Conservation (phyloP, 1,140 invertebrate species). For the Oncopodura yosiiana region DNA sequence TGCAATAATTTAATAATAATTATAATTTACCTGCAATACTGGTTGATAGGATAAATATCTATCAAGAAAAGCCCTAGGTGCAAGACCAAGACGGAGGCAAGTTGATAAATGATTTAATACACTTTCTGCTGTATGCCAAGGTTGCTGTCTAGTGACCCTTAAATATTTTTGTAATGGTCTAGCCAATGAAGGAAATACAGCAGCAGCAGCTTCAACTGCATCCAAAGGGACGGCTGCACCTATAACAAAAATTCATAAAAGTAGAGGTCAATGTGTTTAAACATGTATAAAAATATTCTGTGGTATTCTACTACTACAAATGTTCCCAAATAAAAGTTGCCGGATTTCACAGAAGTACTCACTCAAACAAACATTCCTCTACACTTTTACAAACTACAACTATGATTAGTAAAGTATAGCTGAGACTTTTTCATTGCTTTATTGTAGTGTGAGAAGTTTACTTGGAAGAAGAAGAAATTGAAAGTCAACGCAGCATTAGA, state of each 20-base stretch:
- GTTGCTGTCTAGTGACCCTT: slow-evolving; percentile 86
- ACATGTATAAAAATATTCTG: too few species aligned
- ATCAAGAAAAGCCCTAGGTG: slow-evolving; percentile 32
- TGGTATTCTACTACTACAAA: too few species aligned
- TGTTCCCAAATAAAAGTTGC: too few species aligned
- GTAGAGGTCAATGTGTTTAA: too few species aligned
- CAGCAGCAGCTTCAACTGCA: slow-evolving; percentile 88
- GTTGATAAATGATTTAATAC: slow-evolving; percentile 76
- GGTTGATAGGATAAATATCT: slow-evolving; percentile 36
- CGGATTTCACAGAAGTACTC: too few species aligned
- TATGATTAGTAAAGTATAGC: too few species aligned
- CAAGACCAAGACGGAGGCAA: slow-evolving; percentile 80
- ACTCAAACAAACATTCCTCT: too few species aligned
- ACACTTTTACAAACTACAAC: too few species aligned
- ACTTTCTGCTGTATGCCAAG: slow-evolving; percentile 83
- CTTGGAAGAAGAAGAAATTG: too few species aligned
- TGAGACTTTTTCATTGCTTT: too few species aligned
- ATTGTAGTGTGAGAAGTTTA: too few species aligned
- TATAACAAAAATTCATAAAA: slow-evolving; percentile 29
- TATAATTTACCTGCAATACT: slow-evolving; percentile 35
- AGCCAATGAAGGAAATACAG: slow-evolving; percentile 92
- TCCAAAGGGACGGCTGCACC: slow-evolving; percentile 63
- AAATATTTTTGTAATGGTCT: slow-evolving; percentile 92
- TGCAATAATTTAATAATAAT: not conserved
- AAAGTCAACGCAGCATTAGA: too few species aligned